Evolutionary conservation across 2,797 vertebrate genomes (phyloP).

Genomic region (Pyrocephalus nanus): DNA sequence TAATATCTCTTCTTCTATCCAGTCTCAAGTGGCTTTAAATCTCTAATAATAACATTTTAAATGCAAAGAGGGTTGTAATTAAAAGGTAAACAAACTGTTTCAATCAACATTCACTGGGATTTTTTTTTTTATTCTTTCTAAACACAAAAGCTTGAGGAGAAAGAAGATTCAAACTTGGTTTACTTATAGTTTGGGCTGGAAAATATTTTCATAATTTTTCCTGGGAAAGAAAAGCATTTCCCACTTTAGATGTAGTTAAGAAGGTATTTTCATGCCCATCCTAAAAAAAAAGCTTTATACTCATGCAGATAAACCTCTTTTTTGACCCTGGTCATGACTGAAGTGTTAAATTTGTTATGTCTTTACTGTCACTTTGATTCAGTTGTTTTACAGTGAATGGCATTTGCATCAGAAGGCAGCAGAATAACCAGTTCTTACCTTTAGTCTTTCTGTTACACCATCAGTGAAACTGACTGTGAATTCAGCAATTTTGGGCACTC

Average conservation of each 20-base stretch:
- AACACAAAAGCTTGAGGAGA: background rate
- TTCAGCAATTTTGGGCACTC: conserved; percentile 96
- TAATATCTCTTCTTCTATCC: background rate
- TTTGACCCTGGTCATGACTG: background rate
- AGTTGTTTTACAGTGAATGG: conserved; percentile 15
- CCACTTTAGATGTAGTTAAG: background rate
- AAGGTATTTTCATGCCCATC: background rate
- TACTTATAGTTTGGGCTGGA: background rate
- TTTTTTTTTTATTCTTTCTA: background rate
- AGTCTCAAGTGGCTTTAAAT: background rate
- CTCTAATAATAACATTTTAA: background rate
- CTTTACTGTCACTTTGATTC: conserved; percentile 39
- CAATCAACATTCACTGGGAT: background rate
- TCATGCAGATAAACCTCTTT: background rate
- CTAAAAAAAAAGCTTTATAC: background rate
- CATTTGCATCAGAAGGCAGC: conserved; percentile 24
- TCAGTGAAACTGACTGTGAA: conserved; percentile 97
- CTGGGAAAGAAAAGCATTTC: background rate
- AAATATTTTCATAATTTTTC: background rate
- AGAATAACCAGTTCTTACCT: conserved; percentile 77
- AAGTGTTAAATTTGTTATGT: conserved; percentile 11
- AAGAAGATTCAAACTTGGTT: background rate
- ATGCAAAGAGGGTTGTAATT: background rate
- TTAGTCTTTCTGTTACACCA: conserved; percentile 88
- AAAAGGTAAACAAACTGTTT: background rate